Evolutionary conservation across 2,113 vertebrate species (phyloP), one percentile per base, ranked within the genome.

Genomic region (Procavia capensis): DNA sequence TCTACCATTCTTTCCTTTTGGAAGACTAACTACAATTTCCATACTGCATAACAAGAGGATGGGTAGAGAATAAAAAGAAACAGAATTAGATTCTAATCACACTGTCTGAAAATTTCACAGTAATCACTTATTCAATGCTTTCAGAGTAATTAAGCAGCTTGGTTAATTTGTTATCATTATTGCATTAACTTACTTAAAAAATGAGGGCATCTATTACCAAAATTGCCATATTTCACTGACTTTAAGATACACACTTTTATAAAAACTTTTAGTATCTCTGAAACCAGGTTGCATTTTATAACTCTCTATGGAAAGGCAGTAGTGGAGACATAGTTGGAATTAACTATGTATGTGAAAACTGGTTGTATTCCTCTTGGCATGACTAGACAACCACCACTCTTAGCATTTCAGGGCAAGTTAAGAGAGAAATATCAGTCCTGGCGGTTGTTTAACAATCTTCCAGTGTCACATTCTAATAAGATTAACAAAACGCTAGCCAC

Each of bases 131-230:
- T 41, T 47, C 36, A 90, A 92, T 66, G 31, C 45, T 96, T 92
- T 36, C 25, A 90, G 39, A 96, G 90, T 91, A 90, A 86, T 88
- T 72, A 84, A 90, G 43, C 41, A 83, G 66, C 34, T 81, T 66
- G 22, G 50, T 47, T 93, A 66, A 82, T 85, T 85, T 90, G 43
- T 54, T 36, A 88, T 81, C 85, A 63, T 82, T n/a, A 45, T 41
- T 86, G 6, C 17, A 79, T 70, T 68, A 43, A 17, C 31, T 66
- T 80, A 20, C 83, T 92, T 47, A 90, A 61, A 96, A 88, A 88
- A 72, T 43, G 6, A 90, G 57, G 39, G 36, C n/a, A 39, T 54
- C 1, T 76, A 85, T 43, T 29, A 85, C n/a, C 86, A 59, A 80
- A 80, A 11, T 59, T 88, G 41, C 17, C 45, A 27, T 70, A 74